Conservation (phyloP, 2,888 invertebrate genomes). For the Thecophora atra region DNA sequence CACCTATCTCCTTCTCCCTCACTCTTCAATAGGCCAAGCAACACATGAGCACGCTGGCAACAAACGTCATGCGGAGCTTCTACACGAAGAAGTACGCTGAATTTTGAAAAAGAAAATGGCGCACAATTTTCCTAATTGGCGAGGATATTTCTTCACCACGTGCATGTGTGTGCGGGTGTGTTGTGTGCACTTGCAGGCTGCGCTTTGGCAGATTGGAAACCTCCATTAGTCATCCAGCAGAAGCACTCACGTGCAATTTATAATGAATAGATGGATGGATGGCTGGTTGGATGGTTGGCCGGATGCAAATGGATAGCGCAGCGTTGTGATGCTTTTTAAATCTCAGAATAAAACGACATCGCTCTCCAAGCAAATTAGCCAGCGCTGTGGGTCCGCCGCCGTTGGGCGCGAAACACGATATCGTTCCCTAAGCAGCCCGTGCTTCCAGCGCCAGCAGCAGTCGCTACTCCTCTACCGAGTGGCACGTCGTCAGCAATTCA, state of each 20-base stretch:
- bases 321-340: slow-evolving; percentile 32
- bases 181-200: slow-evolving; percentile 17
- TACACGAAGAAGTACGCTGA: slow-evolving; percentile 50
- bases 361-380: slow-evolving; percentile 41
- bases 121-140: slow-evolving; percentile 65
- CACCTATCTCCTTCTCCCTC: slow-evolving; percentile 18
- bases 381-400: background rate
- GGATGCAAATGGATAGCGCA: slow-evolving; percentile 30
- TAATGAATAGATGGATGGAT: slow-evolving; percentile 38
- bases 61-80: too few species aligned
- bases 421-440: slow-evolving; percentile 35
- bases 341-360: slow-evolving; percentile 31
- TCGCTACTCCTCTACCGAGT: background rate
- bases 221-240: slow-evolving; percentile 34
- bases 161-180: slow-evolving; percentile 13
- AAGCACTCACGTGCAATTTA: slow-evolving; percentile 36
- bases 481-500: slow-evolving; percentile 21
- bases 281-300: slow-evolving; percentile 35
- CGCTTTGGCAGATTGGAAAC: slow-evolving; percentile 27
- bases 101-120: slow-evolving; percentile 62
- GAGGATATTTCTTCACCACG: slow-evolving; percentile 38
- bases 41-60: background rate
- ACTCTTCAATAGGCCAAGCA: slow-evolving; percentile 3
- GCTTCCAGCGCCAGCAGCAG: background rate
- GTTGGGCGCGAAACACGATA: slow-evolving; percentile 36